These are phyloP conservation scores for Sminthopsis crassicaudata DNA, from an alignment of 2,113 vertebrate genomes.

Conservation along the genomic window DNA sequence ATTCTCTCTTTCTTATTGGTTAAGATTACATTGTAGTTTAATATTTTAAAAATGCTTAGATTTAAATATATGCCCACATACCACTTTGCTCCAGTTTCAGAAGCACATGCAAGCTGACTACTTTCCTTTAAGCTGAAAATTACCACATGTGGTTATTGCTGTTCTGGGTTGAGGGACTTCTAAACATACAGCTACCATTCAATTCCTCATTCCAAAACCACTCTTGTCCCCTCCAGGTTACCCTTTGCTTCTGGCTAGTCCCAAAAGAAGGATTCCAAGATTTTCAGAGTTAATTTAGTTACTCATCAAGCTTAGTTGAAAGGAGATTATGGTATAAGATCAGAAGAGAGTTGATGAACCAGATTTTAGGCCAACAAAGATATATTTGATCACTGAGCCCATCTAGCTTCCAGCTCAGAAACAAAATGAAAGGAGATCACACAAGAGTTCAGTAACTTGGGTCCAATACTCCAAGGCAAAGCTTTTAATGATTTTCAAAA, in stretches of 20 bases:
- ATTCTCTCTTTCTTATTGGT: slow-evolving; percentile 62
- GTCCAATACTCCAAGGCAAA: not conserved
- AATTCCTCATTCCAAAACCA: slow-evolving; percentile 65
- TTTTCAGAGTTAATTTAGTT: slow-evolving; percentile 63
- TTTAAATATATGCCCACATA: not conserved
- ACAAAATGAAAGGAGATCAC: not conserved
- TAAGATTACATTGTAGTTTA: slow-evolving; percentile 37
- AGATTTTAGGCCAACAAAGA: slow-evolving; percentile 42
- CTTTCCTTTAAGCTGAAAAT: slow-evolving; percentile 63
- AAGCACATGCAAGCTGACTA: slow-evolving; percentile 47
- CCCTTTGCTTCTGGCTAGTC: slow-evolving; percentile 22
- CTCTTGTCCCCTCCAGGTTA: slow-evolving; percentile 50
- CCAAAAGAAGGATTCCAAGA: slow-evolving; percentile 64
- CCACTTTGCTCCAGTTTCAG: not conserved
- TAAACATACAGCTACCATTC: slow-evolving; percentile 45
- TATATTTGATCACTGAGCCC: not conserved
- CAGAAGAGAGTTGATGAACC: slow-evolving; percentile 63
- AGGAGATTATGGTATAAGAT: slow-evolving; percentile 64
- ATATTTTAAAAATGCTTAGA: not conserved
- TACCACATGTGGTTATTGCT: slow-evolving; percentile 45
- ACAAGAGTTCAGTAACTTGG: not conserved
- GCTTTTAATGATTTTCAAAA: slow-evolving; percentile 50
- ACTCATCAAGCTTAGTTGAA: slow-evolving; percentile 65
- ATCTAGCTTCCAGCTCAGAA: slow-evolving; percentile 42
- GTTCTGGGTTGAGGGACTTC: slow-evolving; percentile 58